Evolutionary conservation across 2,797 vertebrate genomes (phyloP), one percentile per base, ranked within the genome.

Genomic region (Gobionotothen gibberifrons): DNA sequence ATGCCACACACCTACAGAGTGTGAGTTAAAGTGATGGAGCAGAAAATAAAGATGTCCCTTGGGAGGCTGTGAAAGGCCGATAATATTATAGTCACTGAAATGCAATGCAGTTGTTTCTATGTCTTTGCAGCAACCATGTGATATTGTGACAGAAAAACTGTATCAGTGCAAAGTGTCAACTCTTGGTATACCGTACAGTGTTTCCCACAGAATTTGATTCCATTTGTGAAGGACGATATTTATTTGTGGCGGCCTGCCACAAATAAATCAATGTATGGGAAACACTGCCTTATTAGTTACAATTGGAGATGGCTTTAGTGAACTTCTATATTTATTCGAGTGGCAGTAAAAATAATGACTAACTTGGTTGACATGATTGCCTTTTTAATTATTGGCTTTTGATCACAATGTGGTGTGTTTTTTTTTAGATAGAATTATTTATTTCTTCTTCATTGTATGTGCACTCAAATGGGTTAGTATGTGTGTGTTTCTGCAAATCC

Each of bases 1-100:
- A 66, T 64, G 21, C 22, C 40, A 44, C 67, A 67, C 62, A 59
- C 14, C 43, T 76, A 58, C 47, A 73, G 46, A 56, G 54, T 40
- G 14, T 36, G 59, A 72, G 78, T 63, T 77, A 69, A 83, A 72
- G 64, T 59, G 74, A 82, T 61, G 59, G 43, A 21, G 44, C 9
- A 4, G 58, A 56, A 58, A 53, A 76, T 73, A 58, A 49, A 59
- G 56, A 29, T 54, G 64, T 70, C 79, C 72, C 72, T n/a, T 47
- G 71, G 65, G 71, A 83, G 29, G 46, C 53, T 80, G 76, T 57
- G 49, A 78, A 77, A 83, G 77, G 77, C 36, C 72, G 64, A 70
- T 72, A 80, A 78, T 82, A 84, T 76, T 81, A 60, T 40, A 64
- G 36, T 59, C 47, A 57, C 54, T 66, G 46, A 61, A 72, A 72